phyloP scores from a whole-genome alignment of 2,113 vertebrate species.

The Mesocricetus auratus region DNA sequence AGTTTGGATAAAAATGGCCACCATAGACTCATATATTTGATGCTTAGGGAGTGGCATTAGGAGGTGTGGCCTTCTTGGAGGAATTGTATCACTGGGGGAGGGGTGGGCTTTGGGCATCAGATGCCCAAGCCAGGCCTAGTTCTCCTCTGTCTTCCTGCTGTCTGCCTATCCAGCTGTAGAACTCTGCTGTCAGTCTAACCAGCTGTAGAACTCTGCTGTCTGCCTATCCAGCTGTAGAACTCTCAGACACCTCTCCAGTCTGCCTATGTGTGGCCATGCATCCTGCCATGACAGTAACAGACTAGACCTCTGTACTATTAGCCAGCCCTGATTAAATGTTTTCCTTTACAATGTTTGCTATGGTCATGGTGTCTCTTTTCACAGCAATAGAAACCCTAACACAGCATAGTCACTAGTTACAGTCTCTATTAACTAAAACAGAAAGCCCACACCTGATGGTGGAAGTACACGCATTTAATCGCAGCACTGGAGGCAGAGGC shows the following conservation, averaged over 20 bases:
- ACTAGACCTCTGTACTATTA: neutral
- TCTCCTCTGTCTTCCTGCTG: neutral
- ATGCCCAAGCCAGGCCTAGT: neutral
- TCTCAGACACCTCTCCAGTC: neutral
- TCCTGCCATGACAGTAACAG: neutral
- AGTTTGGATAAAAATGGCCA: neutral
- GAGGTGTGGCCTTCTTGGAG: neutral
- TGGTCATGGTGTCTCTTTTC: neutral
- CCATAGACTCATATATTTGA: neutral
- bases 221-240: neutral
- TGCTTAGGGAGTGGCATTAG: neutral
- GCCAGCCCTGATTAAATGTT: neutral
- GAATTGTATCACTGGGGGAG: neutral
- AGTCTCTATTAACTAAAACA: neutral
- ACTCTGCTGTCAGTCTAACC: too few relatives aligned
- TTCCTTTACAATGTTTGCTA: neutral
- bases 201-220: too few relatives aligned
- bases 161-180: neutral
- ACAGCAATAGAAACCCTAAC: neutral
- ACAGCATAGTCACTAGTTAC: neutral
- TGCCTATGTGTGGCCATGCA: neutral
- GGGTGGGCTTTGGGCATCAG: neutral
- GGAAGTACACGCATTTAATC: neutral
- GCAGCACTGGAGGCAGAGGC: neutral
- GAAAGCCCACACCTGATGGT: neutral